phyloP scores from a whole-genome alignment of 2,113 vertebrate genomes.

The Rhineura floridana region DNA sequence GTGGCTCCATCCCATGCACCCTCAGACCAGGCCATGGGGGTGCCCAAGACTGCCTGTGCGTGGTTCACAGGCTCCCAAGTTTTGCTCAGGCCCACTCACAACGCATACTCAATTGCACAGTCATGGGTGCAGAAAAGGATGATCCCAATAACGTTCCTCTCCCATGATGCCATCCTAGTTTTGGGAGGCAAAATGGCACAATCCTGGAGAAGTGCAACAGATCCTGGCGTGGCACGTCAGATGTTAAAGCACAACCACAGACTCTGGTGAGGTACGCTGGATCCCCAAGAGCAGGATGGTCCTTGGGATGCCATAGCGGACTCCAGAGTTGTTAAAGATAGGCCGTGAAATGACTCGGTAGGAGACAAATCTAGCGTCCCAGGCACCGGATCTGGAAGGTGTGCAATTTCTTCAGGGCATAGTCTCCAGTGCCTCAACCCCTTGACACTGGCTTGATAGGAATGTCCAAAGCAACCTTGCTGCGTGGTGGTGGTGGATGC shows the following conservation, averaged over 20 bases:
- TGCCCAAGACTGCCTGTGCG: fast-evolving
- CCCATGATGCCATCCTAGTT: neutral
- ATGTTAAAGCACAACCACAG: neutral
- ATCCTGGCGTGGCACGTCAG: neutral
- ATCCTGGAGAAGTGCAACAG: neutral
- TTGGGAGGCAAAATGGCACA: neutral
- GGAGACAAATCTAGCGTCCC: neutral
- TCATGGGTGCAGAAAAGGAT: fast-evolving
- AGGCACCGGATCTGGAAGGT: neutral
- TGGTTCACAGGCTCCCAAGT: neutral
- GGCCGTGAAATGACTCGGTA: neutral
- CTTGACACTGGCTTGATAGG: neutral
- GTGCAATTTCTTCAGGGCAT: neutral
- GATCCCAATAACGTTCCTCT: neutral
- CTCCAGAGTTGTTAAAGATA: neutral
- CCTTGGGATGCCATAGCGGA: neutral
- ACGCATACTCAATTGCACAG: fast-evolving
- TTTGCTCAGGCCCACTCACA: fast-evolving
- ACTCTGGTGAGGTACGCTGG: neutral
- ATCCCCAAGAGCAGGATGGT: neutral
- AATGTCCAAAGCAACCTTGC: neutral
- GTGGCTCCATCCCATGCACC: conserved; percentile 65
- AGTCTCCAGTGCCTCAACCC: neutral
- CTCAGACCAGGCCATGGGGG: conserved; percentile 21
- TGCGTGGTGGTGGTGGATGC: neutral